A percentile compares a stretch with the other conserved stretches of the same genome.
phyloP scores from a whole-genome alignment of 2,797 vertebrate species.

The Phoebastria nigripes region DNA sequence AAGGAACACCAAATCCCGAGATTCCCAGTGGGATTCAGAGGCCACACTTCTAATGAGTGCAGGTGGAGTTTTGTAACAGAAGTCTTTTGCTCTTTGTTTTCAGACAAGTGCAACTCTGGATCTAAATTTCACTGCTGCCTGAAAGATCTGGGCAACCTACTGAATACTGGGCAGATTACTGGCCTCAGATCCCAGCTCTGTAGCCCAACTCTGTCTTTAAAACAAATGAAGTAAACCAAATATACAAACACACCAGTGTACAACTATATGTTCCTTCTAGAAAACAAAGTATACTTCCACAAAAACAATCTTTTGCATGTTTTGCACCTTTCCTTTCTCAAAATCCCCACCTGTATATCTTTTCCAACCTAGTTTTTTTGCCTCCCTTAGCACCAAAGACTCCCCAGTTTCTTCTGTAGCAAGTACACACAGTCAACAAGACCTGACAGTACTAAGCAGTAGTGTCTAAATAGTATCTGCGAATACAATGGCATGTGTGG shows the following conservation, averaged over 20 bases:
- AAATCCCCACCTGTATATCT: not conserved
- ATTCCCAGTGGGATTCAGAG: not conserved
- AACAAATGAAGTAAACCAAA: not conserved
- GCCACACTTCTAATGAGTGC: not conserved
- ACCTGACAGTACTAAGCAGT: rapidly evolving
- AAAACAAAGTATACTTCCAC: not conserved
- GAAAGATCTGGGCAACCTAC: not conserved
- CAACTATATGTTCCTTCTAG: not conserved
- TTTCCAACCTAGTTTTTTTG: not conserved
- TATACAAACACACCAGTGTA: not conserved
- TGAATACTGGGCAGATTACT: not conserved
- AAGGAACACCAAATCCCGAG: not conserved
- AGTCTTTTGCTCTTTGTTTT: not conserved
- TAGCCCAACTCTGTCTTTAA: not conserved
- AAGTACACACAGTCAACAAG: not conserved
- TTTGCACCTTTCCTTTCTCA: not conserved
- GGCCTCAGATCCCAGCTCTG: not conserved
- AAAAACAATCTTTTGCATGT: not conserved
- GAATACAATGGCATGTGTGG: not conserved
- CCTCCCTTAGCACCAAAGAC: not conserved
- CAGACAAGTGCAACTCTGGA: not conserved
- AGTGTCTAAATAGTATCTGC: not conserved
- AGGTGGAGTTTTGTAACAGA: not conserved
- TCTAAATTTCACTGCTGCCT: not conserved
- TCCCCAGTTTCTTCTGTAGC: not conserved